Percentiles rank a stretch among this genome's conserved stretches.
Conservation (phyloP, 2,113 vertebrate species). For the Peucedramus taeniatus region DNA sequence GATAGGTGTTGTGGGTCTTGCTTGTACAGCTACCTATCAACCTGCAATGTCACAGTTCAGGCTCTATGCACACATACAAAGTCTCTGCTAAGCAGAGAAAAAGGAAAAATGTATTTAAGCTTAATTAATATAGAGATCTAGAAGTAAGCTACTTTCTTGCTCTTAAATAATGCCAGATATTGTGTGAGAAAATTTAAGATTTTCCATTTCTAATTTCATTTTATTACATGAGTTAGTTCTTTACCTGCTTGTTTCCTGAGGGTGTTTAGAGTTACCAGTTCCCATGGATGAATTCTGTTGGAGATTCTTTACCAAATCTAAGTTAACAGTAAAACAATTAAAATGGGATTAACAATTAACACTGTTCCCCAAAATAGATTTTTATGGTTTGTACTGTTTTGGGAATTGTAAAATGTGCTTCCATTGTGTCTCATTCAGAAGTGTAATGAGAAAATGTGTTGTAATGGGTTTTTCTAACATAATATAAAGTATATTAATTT, state of each 20-base stretch:
- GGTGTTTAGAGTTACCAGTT: background rate
- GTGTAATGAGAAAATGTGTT: background rate
- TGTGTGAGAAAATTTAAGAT: background rate
- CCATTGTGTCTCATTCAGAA: background rate
- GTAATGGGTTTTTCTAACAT: background rate
- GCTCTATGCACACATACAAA: rapidly evolving
- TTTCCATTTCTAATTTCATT: background rate
- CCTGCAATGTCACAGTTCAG: background rate
- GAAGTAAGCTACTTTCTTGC: background rate
- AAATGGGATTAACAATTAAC: background rate
- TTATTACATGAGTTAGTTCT: background rate
- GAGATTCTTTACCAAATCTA: background rate
- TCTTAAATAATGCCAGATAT: background rate
- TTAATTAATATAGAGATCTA: background rate
- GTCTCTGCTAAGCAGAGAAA: background rate
- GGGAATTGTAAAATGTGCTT: background rate
- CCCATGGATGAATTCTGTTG: background rate
- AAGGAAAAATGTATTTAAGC: background rate
- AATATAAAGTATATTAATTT: background rate
- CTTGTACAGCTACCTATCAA: background rate
- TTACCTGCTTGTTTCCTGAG: background rate
- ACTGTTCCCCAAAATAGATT: background rate
- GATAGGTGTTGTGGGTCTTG: background rate
- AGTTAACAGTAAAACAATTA: background rate
- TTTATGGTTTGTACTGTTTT: background rate